A percentile compares a stretch with the other conserved stretches of the same genome.
Conservation (phyloP, 2,113 vertebrate species). For the Dasyurus viverrinus region DNA sequence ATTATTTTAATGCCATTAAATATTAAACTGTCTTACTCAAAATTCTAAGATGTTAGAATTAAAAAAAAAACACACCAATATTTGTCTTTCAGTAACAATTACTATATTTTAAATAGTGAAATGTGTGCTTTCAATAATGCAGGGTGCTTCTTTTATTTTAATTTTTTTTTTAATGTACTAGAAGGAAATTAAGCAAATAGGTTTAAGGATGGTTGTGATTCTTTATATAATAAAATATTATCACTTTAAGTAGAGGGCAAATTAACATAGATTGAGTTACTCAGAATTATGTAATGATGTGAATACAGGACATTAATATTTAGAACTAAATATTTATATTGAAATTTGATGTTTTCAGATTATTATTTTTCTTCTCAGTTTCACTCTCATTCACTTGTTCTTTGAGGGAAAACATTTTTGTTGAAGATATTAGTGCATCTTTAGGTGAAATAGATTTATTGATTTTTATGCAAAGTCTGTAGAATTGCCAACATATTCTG, state of each 20-base stretch:
- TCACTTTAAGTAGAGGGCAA: constrained; percentile 54
- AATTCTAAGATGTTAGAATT: neutral
- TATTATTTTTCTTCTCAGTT: neutral
- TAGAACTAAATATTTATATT: constrained; percentile 26
- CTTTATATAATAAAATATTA: constrained; percentile 54
- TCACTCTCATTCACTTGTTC: constrained; percentile 19
- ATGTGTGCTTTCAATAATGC: constrained; percentile 4
- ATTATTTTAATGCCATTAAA: constrained; percentile 66
- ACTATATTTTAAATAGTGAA: constrained; percentile 25
- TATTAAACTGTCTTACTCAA: constrained; percentile 13
- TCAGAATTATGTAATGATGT: constrained; percentile 17
- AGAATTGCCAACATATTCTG: constrained; percentile 61
- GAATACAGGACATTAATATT: constrained; percentile 22
- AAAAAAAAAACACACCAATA: neutral
- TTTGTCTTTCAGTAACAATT: constrained; percentile 51
- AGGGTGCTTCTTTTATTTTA: constrained; percentile 37
- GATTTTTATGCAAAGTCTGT: constrained; percentile 68
- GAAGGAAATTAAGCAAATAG: constrained; percentile 42
- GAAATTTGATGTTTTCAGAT: constrained; percentile 24
- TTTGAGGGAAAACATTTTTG: constrained; percentile 50
- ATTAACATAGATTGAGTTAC: constrained; percentile 51
- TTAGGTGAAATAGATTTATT: constrained; percentile 54
- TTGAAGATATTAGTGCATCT: constrained; percentile 63
- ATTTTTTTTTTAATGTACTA: constrained; percentile 16
- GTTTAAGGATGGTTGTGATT: constrained; percentile 2